Evolutionary conservation across 2,888 invertebrate genomes (phyloP).

Genomic region (Fragum fragum): DNA sequence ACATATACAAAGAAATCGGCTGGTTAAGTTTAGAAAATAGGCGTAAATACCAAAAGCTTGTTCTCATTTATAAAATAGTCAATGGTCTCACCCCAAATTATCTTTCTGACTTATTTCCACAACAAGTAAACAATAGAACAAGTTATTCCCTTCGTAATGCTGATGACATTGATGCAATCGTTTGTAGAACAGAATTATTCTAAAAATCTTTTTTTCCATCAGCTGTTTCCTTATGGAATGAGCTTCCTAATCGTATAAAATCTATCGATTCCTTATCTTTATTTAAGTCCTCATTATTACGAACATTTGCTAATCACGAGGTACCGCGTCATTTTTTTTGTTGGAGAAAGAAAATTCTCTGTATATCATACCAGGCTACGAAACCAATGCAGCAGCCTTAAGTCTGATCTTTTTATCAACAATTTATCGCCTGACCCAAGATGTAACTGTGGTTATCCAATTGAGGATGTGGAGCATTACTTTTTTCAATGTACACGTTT

Average conservation of each 20-base stretch:
- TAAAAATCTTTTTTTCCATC: slow-evolving; percentile 17
- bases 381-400: too few species aligned
- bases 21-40: slow-evolving; percentile 21
- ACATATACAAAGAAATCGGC: slow-evolving; percentile 26
- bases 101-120: slow-evolving; percentile 19
- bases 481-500: too few species aligned
- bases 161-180: neutral
- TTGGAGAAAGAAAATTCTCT: too few species aligned
- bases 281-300: neutral
- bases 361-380: too few species aligned
- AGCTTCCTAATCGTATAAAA: neutral
- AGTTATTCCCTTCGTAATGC: slow-evolving; percentile 8
- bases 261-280: neutral
- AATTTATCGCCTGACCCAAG: too few species aligned
- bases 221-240: slow-evolving; percentile 9
- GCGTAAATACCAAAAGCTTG: slow-evolving; percentile 26
- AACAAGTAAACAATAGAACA: neutral
- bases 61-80: neutral
- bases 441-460: too few species aligned
- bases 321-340: too few species aligned
- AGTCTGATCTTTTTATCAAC: too few species aligned
- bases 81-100: slow-evolving; percentile 5
- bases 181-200: slow-evolving; percentile 17
- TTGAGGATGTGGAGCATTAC: too few species aligned
- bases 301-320: neutral